Conservation (phyloP, 1,140 invertebrate genomes). For the Apis cerana region DNA sequence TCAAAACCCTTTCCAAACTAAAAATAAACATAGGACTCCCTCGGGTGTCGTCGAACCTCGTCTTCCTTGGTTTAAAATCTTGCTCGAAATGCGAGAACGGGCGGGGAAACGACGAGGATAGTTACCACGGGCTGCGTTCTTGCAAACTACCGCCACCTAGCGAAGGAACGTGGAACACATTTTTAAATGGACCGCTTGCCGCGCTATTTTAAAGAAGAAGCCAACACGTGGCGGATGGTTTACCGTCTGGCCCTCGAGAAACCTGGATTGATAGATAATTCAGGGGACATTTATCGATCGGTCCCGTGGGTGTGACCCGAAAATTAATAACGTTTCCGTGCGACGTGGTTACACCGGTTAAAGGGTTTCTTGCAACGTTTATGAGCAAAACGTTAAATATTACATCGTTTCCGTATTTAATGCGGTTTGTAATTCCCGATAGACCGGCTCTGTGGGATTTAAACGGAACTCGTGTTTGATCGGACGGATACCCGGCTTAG, state of each 20-base stretch:
- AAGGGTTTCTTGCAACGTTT: too few species aligned
- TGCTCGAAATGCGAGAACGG: conserved; percentile 28
- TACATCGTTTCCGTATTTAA: too few species aligned
- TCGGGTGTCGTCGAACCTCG: not conserved
- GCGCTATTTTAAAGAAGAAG: conserved; percentile 12
- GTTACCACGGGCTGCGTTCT: conserved; percentile 31
- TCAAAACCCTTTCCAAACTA: not conserved
- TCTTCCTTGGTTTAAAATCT: conserved; percentile 45
- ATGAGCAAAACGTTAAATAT: too few species aligned
- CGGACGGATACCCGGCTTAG: too few species aligned
- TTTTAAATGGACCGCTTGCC: conserved; percentile 36
- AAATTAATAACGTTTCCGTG: not conserved
- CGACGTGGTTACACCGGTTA: not conserved
- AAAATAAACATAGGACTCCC: not conserved
- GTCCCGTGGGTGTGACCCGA: too few species aligned
- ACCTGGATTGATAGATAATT: not conserved
- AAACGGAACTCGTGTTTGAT: too few species aligned
- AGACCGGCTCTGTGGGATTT: too few species aligned
- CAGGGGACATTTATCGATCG: not conserved
- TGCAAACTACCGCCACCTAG: conserved; percentile 64
- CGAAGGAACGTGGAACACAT: conserved; percentile 54
- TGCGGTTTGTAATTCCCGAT: too few species aligned
- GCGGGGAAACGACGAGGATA: not conserved
- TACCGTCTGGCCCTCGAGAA: not conserved
- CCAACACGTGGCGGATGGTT: not conserved